Conservation (phyloP, 2,797 vertebrate genomes). For the Manis crassicaudata region DNA sequence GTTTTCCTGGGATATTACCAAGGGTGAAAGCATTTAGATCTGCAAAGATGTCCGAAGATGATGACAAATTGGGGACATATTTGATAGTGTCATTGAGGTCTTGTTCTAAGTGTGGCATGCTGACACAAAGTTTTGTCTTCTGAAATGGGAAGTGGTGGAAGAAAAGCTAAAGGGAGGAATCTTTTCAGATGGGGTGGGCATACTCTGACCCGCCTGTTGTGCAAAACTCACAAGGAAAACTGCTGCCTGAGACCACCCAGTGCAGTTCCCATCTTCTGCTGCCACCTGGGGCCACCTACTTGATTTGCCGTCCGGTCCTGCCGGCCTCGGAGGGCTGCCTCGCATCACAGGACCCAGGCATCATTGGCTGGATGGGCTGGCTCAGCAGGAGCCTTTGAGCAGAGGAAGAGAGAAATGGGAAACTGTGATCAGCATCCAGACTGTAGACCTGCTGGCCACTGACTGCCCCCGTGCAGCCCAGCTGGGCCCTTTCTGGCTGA, state of each 20-base stretch:
- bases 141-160: not conserved
- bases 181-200: not conserved
- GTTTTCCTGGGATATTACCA: too few species aligned
- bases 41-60: not conserved
- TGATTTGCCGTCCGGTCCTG: slow-evolving; percentile 83
- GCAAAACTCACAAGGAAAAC: rapidly evolving
- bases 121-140: not conserved
- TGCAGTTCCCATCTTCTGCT: not conserved
- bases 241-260: not conserved
- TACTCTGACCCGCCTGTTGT: not conserved
- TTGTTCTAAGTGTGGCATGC: not conserved
- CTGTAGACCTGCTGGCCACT: rapidly evolving
- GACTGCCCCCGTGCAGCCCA: rapidly evolving
- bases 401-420: not conserved
- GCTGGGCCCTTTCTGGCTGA: too few species aligned
- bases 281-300: slow-evolving; percentile 81
- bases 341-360: slow-evolving; percentile 87
- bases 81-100: not conserved
- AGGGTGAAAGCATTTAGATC: not conserved
- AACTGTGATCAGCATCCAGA: not conserved
- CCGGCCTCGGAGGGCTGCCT: slow-evolving; percentile 84
- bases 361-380: slow-evolving; percentile 91
- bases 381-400: slow-evolving; percentile 86
- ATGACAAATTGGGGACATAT: not conserved
- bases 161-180: not conserved